Conservation (phyloP, 2,797 vertebrate species). For the Salmo trutta region DNA sequence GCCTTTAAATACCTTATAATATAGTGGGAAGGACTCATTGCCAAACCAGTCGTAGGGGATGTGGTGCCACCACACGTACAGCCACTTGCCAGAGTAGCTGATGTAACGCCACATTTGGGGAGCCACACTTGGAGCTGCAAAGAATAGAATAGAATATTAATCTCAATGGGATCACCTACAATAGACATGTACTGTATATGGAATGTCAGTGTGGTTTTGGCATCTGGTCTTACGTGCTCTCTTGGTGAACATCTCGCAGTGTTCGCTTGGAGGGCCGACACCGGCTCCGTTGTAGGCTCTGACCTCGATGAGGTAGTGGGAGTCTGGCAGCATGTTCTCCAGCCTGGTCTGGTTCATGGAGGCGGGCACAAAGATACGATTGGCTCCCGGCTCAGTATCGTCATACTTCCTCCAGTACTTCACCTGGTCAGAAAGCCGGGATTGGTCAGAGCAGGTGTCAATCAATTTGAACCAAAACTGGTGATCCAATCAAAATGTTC, state of each 20-base stretch:
- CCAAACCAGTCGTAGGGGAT: conserved; percentile 83
- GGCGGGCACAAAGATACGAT: conserved; percentile 85
- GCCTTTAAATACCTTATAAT: conserved; percentile 85
- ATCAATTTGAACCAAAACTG: not conserved
- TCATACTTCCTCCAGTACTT: conserved; percentile 92
- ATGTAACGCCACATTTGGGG: conserved; percentile 86
- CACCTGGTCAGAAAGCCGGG: conserved; percentile 73
- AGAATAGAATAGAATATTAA: not conserved
- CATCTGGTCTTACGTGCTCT: conserved; percentile 86
- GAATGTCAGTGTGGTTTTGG: too few relatives aligned
- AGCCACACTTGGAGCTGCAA: conserved; percentile 88
- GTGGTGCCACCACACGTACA: conserved; percentile 97
- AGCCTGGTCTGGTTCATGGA: conserved; percentile 84
- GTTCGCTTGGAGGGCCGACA: conserved; percentile 86
- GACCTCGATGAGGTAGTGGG: conserved; percentile 92
- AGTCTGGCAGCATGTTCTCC: conserved; percentile 91
- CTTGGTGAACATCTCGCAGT: conserved; percentile 86
- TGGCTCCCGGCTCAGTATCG: conserved; percentile 89
- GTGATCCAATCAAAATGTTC: not conserved
- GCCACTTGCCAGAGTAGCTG: conserved; percentile 79
- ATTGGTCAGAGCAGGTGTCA: not conserved
- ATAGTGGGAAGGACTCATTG: conserved; percentile 92
- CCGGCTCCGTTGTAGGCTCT: conserved; percentile 93
- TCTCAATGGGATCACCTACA: too few relatives aligned
- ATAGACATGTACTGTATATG: too few relatives aligned